Conservation (phyloP, 2,888 invertebrate species). For the Drosophila percnosoma region DNA sequence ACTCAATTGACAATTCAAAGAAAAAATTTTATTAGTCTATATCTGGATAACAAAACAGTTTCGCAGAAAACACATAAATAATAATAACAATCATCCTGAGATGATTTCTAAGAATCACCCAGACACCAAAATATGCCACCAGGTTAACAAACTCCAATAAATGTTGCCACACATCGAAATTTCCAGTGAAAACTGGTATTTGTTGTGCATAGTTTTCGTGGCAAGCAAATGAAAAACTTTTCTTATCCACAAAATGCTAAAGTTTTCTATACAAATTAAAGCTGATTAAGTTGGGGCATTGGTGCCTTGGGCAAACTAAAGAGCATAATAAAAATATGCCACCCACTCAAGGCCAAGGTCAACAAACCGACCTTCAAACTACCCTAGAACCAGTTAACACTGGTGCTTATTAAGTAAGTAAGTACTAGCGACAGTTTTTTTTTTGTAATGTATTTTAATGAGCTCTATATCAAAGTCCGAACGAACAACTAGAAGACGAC, state of each 20-base stretch:
- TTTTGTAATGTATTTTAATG: conserved; percentile 26
- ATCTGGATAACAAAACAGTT: neutral
- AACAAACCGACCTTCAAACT: conserved; percentile 7
- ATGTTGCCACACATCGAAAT: conserved; percentile 6
- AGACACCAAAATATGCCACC: conserved; percentile 1
- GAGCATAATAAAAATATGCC: neutral
- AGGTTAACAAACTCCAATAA: conserved; percentile 16
- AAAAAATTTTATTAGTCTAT: neutral
- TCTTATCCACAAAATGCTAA: neutral
- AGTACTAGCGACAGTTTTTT: conserved; percentile 12
- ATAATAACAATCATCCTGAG: neutral
- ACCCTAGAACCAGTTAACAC: conserved; percentile 35
- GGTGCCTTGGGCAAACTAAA: conserved; percentile 19
- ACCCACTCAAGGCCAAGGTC: conserved; percentile 42
- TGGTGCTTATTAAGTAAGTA: conserved; percentile 31
- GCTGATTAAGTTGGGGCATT: neutral
- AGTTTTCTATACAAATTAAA: neutral
- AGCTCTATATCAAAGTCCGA: conserved; percentile 66
- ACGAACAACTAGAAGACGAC: conserved; percentile 26
- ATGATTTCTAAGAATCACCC: neutral
- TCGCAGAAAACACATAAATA: neutral
- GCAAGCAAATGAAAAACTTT: neutral
- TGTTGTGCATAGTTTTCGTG: neutral
- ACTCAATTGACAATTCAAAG: neutral
- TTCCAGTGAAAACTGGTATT: conserved; percentile 13